Evolutionary conservation across 1,140 invertebrate genomes (phyloP), one percentile per base, ranked within the genome.

Genomic region (Tetragnatha versicolor): DNA sequence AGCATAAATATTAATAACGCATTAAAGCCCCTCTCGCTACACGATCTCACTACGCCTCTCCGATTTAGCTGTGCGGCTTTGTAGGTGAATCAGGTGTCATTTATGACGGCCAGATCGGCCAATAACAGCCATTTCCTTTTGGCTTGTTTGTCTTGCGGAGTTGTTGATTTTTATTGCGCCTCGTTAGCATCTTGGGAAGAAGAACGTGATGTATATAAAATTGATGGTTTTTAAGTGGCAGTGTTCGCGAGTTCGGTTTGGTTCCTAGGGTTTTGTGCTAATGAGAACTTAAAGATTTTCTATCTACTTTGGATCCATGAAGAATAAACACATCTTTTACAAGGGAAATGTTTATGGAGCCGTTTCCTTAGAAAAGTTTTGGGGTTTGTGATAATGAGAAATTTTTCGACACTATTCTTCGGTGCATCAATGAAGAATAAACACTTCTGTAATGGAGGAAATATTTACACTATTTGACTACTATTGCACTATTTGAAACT

Each of bases 1-100:
- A n/a, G 9, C 20, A 75, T 75, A 63, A 75, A 75, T 75, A 75
- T 75, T 75, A 35, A 75, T 75, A 75, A 45, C 45, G 33, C 39
- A 75, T 63, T 31, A 49, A 75, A 63, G 51, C n/a, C 33, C 51
- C 55, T 55, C n/a, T n/a, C n/a, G 39, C 29, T 55, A 25, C 33
- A 35, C 27, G 25, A 20, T 63, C 68, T 33, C 22, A 33, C 39
- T 49, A 47, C 72, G 72, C 55, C 72, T 63, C 61, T 63, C 42
- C 61, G 20, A 35, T 75, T 63, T 75, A n/a, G 55, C 72, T 61
- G 58, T 63, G 10, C 20, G n/a, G 25, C 12, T 55, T 20, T 31
- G 35, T 58, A 63, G 14, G 39, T 22, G 31, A 33, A 63, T 63
- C 72, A 47, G 27, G 72, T 63, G 72, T 75, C 58, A 60, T 75